Evolutionary conservation across 2,113 vertebrate genomes (phyloP).

Genomic region (Pyrgilauda ruficollis): DNA sequence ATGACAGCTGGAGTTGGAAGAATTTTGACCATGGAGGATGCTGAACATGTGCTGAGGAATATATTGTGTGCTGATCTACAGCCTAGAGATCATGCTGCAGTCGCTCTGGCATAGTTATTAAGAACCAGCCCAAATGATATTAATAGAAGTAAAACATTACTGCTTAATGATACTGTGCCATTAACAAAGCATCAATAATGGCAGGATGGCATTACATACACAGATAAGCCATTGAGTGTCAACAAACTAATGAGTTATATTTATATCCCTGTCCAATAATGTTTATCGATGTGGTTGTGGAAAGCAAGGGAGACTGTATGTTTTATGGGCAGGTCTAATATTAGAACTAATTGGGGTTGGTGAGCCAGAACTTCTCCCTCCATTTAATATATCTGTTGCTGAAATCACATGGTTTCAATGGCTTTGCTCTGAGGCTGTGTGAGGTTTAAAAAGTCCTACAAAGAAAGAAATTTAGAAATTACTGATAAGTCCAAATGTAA

Average conservation of each 20-base stretch:
- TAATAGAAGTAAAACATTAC: constrained; percentile 56
- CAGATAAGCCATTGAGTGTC: constrained; percentile 38
- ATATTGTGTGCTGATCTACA: not conserved
- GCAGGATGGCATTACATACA: constrained; percentile 8
- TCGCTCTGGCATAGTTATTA: not conserved
- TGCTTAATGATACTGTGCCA: constrained; percentile 28
- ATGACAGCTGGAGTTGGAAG: not conserved
- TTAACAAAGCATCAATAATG: constrained; percentile 61
- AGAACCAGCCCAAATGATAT: constrained; percentile 44
- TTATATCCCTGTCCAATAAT: constrained; percentile 50
- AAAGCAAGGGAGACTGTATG: constrained; percentile 25
- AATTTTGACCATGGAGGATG: not conserved
- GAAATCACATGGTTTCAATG: not conserved
- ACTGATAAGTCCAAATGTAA: not conserved
- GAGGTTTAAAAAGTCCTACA: not conserved
- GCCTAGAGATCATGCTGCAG: not conserved
- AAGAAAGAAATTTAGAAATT: not conserved
- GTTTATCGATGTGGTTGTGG: constrained; percentile 38
- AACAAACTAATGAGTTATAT: constrained; percentile 57
- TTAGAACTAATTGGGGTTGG: constrained; percentile 52
- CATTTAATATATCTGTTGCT: constrained; percentile 22
- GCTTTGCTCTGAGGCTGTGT: not conserved
- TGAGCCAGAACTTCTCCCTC: constrained; percentile 39
- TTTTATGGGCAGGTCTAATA: constrained; percentile 44
- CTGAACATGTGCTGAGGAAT: not conserved